phyloP scores from a whole-genome alignment of 2,113 vertebrate genomes.

The Odocoileus hemionus region DNA sequence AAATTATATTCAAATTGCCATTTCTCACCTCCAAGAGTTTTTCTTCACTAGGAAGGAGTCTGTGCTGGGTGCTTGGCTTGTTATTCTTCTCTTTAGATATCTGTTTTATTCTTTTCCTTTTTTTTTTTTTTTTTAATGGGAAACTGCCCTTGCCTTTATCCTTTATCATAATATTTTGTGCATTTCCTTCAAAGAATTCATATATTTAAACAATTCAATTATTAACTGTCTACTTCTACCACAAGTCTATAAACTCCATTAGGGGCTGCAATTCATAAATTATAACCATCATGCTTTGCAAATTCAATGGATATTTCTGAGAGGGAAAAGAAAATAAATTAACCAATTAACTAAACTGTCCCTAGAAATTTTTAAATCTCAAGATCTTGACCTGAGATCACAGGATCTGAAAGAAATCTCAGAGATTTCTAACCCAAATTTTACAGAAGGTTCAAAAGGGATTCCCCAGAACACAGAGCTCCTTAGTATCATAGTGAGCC shows the following conservation, averaged over 20 bases:
- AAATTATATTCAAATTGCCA: too few relatives aligned
- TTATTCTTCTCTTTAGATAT: too few relatives aligned
- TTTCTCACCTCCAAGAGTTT: too few relatives aligned
- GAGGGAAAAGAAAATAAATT: background rate
- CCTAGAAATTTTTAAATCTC: background rate
- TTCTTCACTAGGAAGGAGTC: too few relatives aligned
- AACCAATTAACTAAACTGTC: background rate
- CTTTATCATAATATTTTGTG: background rate
- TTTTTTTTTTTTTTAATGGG: too few relatives aligned
- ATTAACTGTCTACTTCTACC: background rate
- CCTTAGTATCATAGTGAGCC: background rate
- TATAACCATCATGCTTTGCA: background rate
- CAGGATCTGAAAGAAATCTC: background rate
- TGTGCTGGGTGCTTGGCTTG: too few relatives aligned
- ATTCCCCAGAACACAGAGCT: background rate
- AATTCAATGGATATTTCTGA: background rate
- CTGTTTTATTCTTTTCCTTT: too few relatives aligned
- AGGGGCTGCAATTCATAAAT: background rate
- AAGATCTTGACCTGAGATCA: background rate
- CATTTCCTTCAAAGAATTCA: conserved; percentile 19
- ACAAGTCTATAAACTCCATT: background rate
- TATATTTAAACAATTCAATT: background rate
- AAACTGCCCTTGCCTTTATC: background rate
- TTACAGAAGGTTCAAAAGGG: background rate
- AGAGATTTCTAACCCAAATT: background rate